Percentiles rank a stretch among this genome's conserved stretches.
Conservation (phyloP, 2,797 vertebrate species). For the Sebastes hopkinsi region DNA sequence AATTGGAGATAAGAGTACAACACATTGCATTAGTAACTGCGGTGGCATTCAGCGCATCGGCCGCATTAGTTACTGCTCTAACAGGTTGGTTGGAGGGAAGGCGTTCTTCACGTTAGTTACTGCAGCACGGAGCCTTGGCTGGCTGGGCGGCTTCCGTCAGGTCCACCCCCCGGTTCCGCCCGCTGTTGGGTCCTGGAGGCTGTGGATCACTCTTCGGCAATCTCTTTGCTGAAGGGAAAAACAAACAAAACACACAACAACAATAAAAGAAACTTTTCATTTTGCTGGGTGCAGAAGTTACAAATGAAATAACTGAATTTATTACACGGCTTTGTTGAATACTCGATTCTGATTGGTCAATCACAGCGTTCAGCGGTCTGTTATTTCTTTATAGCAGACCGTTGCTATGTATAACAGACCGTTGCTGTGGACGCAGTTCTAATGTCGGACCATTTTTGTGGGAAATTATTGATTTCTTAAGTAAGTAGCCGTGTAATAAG, state of each 20-base stretch:
- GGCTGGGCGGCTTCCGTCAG: constrained; percentile 93
- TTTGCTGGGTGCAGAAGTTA: background rate
- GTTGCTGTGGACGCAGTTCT: too few species aligned
- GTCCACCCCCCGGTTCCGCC: constrained; percentile 92
- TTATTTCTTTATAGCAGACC: too few species aligned
- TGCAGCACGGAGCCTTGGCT: constrained; percentile 94
- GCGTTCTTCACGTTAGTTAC: constrained; percentile 86
- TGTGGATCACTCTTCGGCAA: constrained; percentile 97
- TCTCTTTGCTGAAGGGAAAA: constrained; percentile 88
- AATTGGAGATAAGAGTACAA: constrained; percentile 57
- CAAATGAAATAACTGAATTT: background rate
- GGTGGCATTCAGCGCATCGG: constrained; percentile 65
- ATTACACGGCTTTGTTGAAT: too few species aligned
- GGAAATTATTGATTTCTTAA: too few species aligned
- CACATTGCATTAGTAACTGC: constrained; percentile 77
- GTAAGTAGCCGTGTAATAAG: too few species aligned
- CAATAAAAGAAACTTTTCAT: background rate
- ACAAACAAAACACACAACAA: background rate
- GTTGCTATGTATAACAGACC: too few species aligned
- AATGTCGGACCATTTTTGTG: too few species aligned
- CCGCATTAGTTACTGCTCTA: constrained; percentile 90
- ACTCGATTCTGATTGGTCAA: too few species aligned
- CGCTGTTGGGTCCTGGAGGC: constrained; percentile 85
- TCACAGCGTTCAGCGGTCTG: too few species aligned
- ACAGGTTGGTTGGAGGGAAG: constrained; percentile 75